Base-by-base conservation (phyloP, 2,888 invertebrate genomes). In the Euzetes globulus region DNA sequence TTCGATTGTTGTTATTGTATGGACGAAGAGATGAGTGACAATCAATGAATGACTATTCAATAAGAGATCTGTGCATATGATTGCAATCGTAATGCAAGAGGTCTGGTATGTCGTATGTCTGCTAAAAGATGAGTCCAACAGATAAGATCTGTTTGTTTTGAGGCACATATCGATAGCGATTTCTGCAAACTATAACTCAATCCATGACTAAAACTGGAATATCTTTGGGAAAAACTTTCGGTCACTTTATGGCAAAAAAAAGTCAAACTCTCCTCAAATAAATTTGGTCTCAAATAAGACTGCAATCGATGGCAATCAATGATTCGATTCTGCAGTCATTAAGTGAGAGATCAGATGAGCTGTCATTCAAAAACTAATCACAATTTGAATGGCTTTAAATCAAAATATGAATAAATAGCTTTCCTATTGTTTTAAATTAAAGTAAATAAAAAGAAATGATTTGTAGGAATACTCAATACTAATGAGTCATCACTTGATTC, bases 141-240 rank as follows among this genome's bases (percentile, higher is more conserved):
- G 37, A 37, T 65, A 25, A 33, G 58, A 65, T 60, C 37, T 65
- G 65, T 65, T 58, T 33, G 29, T 33, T 65, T 58, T 65, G 65
- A 65, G 65, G 65, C 65, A 65, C 65, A 65, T 65, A 37, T 65
- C 58, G 58, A 65, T 65, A 65, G 65, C 33, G 29, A 65, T 33
- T 65, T 65, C 33, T 33, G 6, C 37, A 65, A 60, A 55, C 17
- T 58, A 29, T n/a, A 17, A 65, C 33, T 65, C 65, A 65, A 65
- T 65, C 37, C n/a, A 17, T 65, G 65, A 65, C 65, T 65, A 65
- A 37, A 63, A 60, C 60, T 27, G 60, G n/a, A 60, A 29, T 27
- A 60, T 60, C 60, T 27, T 60, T 60, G 60, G 33, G 60, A 60
- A 60, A n/a, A 60, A 7, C 27, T 15, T 29, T 37, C 37, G 19